Conservation (phyloP, 2,888 invertebrate species). For the Drosophila longiperda region DNA sequence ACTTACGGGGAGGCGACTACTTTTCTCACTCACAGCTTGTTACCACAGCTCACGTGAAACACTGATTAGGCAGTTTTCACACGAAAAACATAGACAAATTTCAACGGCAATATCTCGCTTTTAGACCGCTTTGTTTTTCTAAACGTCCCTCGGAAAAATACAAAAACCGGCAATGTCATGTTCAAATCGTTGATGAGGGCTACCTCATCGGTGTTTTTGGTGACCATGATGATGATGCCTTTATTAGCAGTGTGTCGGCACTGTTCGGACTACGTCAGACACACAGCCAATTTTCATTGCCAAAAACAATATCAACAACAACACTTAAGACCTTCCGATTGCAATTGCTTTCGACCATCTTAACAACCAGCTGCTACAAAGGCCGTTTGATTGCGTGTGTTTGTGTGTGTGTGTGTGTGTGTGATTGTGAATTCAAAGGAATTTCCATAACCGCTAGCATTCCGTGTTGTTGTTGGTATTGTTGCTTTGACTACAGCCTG, state of each 20-base stretch:
- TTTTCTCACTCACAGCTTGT: conserved; percentile 54
- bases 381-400: conserved; percentile 25
- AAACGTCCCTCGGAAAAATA: conserved; percentile 27
- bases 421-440: conserved; percentile 64
- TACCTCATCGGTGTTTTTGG: conserved; percentile 36
- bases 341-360: conserved; percentile 51
- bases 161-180: conserved; percentile 62
- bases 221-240: conserved; percentile 45
- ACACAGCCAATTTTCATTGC: conserved; percentile 72
- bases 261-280: conserved; percentile 43
- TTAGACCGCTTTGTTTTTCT: conserved; percentile 28
- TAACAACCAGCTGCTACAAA: conserved; percentile 47
- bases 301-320: conserved; percentile 53
- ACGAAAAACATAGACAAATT: conserved; percentile 25
- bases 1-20: conserved; percentile 22
- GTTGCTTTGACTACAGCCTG: conserved; percentile 34
- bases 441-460: conserved; percentile 80
- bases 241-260: conserved; percentile 53
- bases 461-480: conserved; percentile 46
- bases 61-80: conserved; percentile 72
- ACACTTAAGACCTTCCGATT: conserved; percentile 42
- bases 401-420: conserved; percentile 20
- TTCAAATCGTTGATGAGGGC: conserved; percentile 31
- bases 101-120: conserved; percentile 1
- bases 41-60: conserved; percentile 53